These are phyloP conservation scores for Bugulina stolonifera DNA, from an alignment of 2,888 invertebrate species.

Conservation along the genomic window DNA sequence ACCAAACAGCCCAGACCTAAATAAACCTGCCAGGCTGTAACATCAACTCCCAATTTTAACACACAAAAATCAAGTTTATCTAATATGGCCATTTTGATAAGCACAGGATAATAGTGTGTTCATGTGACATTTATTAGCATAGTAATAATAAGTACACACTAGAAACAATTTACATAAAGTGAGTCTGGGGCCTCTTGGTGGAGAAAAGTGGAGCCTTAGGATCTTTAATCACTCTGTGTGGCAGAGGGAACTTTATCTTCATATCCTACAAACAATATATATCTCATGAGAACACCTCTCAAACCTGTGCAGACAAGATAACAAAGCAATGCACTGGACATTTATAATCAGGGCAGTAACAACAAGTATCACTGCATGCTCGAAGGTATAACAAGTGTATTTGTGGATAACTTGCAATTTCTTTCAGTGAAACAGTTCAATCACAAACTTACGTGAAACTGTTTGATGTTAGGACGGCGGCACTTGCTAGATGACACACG, in stretches of 20 bases:
- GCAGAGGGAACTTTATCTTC: slow-evolving; percentile 91
- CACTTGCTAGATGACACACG: slow-evolving; percentile 81
- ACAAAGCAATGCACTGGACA: not conserved
- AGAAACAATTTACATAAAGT: slow-evolving; percentile 39
- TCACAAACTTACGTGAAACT: slow-evolving; percentile 89
- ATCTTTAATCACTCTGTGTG: slow-evolving; percentile 59
- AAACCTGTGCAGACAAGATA: not conserved
- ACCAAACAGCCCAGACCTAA: too few relatives aligned
- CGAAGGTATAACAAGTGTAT: not conserved
- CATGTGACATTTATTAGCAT: not conserved
- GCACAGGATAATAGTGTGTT: too few relatives aligned
- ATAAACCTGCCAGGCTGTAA: too few relatives aligned
- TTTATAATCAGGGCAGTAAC: not conserved
- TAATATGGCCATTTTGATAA: too few relatives aligned
- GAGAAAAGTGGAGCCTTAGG: slow-evolving; percentile 57
- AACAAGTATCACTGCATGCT: not conserved
- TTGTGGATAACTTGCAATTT: too few relatives aligned
- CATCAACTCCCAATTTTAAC: too few relatives aligned
- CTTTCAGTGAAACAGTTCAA: too few relatives aligned
- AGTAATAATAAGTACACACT: not conserved
- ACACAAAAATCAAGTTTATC: too few relatives aligned
- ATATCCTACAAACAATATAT: slow-evolving; percentile 62
- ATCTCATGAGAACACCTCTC: not conserved
- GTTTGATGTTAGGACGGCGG: slow-evolving; percentile 88
- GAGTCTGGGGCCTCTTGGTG: slow-evolving; percentile 56